Base-by-base conservation (phyloP, 2,113 vertebrate species). In the Electrona antarctica region DNA sequence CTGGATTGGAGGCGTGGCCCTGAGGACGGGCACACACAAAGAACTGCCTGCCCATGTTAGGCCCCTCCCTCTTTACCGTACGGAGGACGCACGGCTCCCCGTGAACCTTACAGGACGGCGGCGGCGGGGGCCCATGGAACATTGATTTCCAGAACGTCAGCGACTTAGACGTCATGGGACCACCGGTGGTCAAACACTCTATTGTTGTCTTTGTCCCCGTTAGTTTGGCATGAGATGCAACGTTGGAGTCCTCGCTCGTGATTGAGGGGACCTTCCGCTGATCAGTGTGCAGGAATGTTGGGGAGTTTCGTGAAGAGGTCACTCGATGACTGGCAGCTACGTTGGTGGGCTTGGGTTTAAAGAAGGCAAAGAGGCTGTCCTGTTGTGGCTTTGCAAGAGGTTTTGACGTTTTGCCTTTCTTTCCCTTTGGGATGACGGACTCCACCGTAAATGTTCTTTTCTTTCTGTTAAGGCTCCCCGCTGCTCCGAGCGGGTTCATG, bases 41-140 rank as follows among this genome's bases (percentile, higher is more conserved):
- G 78, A 97, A 97, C 78, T 93, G 94, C 41, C 92, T 92, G 13
- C 95, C 95, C 62, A 92, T 72, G 84, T 95, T 97, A 6, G 95
- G 95, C 13, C 95, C 96, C 2, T 93, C 89, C 64, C 97, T 96
- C 69, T 94, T 96, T 1, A 97, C 96, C 0, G 94, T 96, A 5
- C 95, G 92, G n/a, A 95, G 89, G 47, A 96, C 95, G 55, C 95
- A 96, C 12, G 95, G 94, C 52, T 97, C 95, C 50, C 80, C 64
- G 3, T 97, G 96, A 41, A 80, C 89, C 45, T 91, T 92, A 64
- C 96, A 97, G 14, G 79, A 63, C 0, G 95, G 96, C 0, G 94
- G 82, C 0, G 88, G 92, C 0, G 92, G 93, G 0, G 94, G 95
- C 0, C 95, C 95, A 0, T 80, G 85, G 33, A 96, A 83, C 62